Conservation (phyloP, 2,888 invertebrate species). For the Trachelus tabidus region DNA sequence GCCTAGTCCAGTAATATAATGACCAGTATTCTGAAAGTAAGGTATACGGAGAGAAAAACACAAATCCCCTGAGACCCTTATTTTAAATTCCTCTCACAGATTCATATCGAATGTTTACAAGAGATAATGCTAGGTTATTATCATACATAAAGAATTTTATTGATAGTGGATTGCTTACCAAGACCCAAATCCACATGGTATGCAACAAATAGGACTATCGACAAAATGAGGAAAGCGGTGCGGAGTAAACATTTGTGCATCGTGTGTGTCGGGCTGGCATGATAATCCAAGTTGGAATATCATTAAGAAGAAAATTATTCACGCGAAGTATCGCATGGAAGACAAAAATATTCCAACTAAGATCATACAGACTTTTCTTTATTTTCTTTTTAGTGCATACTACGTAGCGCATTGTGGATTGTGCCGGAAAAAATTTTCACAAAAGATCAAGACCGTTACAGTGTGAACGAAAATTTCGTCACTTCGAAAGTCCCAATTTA, state of each 20-base stretch:
- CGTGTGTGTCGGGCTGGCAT: not conserved
- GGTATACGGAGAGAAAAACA: not conserved
- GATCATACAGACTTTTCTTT: not conserved
- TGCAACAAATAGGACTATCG: constrained; percentile 67
- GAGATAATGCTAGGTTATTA: not conserved
- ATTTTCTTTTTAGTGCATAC: not conserved
- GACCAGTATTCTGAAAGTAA: not conserved
- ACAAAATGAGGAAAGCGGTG: constrained; percentile 66
- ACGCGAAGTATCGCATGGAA: not conserved
- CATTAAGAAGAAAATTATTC: not conserved
- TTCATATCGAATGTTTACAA: not conserved
- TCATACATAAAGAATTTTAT: constrained; percentile 49
- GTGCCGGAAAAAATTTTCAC: not conserved
- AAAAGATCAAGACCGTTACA: not conserved
- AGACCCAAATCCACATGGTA: constrained; percentile 67
- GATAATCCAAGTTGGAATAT: not conserved
- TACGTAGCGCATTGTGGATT: not conserved
- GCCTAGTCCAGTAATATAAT: too few relatives aligned
- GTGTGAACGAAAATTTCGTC: not conserved
- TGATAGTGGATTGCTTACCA: constrained; percentile 63
- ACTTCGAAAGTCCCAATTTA: not conserved
- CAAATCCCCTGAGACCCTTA: not conserved
- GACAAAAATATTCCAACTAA: not conserved
- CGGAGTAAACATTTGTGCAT: constrained; percentile 48
- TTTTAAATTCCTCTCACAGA: not conserved